Evolutionary conservation across 2,888 invertebrate genomes (phyloP).

Genomic region (Volucella zonaria): DNA sequence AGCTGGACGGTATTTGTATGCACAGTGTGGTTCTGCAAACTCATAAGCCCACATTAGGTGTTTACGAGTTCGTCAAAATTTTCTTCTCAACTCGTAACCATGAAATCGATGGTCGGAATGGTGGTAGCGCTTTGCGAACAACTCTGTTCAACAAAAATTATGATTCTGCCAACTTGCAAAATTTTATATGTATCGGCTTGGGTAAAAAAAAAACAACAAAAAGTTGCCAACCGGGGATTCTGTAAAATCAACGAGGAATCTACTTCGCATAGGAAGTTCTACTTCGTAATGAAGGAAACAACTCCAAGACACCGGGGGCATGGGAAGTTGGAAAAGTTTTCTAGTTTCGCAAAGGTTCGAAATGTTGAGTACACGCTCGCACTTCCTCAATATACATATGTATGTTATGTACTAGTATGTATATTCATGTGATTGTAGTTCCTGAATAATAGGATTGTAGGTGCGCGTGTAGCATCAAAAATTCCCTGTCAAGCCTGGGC

Average conservation of each 20-base stretch:
- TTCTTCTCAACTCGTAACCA: slow-evolving; percentile 38
- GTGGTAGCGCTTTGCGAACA: not conserved
- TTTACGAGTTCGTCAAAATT: slow-evolving; percentile 76
- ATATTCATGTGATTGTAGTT: slow-evolving; percentile 20
- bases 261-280: not conserved
- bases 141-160: slow-evolving; percentile 45
- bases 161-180: slow-evolving; percentile 41
- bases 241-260: slow-evolving; percentile 29
- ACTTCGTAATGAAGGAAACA: not conserved
- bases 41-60: slow-evolving; percentile 77
- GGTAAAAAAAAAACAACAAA: not conserved
- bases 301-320: not conserved
- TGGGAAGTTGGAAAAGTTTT: slow-evolving; percentile 28
- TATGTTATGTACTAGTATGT: slow-evolving; percentile 2
- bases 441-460: slow-evolving; percentile 38
- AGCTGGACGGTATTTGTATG: slow-evolving; percentile 76
- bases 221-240: not conserved
- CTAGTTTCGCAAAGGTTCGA: slow-evolving; percentile 17
- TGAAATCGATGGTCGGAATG: not conserved
- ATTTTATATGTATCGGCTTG: slow-evolving; percentile 20
- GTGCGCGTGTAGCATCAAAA: slow-evolving; percentile 47
- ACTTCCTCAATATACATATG: too few relatives aligned
- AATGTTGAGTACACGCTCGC: not conserved
- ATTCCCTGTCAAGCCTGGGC: slow-evolving; percentile 58
- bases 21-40: slow-evolving; percentile 74